Evolutionary conservation across 1,140 invertebrate genomes (phyloP).

Genomic region (Penaeus japonicus): DNA sequence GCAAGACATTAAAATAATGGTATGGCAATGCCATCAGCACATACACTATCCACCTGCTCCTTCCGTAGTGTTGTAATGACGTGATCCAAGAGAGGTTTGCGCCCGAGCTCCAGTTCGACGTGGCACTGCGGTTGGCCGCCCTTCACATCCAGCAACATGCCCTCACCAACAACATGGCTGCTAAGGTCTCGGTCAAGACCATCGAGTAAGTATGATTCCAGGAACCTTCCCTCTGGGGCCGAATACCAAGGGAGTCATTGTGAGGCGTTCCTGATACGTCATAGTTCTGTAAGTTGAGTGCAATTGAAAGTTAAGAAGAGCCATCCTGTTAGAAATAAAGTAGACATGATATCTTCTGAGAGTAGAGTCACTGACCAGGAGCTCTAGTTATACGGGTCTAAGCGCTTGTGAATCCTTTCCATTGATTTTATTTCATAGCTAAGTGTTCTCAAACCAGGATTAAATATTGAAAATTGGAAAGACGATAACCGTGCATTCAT

Average conservation of each 20-base stretch:
- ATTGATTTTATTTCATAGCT: too few relatives aligned
- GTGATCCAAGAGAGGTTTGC: slow-evolving; percentile 89
- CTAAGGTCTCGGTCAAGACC: slow-evolving; percentile 83
- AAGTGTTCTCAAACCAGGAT: too few relatives aligned
- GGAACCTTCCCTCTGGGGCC: background rate
- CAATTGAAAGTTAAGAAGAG: too few relatives aligned
- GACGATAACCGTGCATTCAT: too few relatives aligned
- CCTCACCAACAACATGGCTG: slow-evolving; percentile 75
- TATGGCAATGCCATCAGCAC: background rate
- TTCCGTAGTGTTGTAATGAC: slow-evolving; percentile 86
- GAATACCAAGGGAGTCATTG: background rate
- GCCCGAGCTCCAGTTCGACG: slow-evolving; percentile 87
- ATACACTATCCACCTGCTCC: background rate
- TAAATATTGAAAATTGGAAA: too few relatives aligned
- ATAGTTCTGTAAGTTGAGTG: too few relatives aligned
- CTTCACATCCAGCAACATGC: slow-evolving; percentile 91
- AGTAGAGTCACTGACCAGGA: background rate
- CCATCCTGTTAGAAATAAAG: background rate
- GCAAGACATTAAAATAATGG: too few relatives aligned
- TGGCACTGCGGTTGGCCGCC: slow-evolving; percentile 82
- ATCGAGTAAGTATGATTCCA: slow-evolving; percentile 78
- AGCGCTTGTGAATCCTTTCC: too few relatives aligned
- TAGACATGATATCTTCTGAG: background rate
- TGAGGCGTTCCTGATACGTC: too few relatives aligned
- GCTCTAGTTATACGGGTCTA: background rate